Conservation (phyloP, 1,140 invertebrate species). For the Dryas iulia region DNA sequence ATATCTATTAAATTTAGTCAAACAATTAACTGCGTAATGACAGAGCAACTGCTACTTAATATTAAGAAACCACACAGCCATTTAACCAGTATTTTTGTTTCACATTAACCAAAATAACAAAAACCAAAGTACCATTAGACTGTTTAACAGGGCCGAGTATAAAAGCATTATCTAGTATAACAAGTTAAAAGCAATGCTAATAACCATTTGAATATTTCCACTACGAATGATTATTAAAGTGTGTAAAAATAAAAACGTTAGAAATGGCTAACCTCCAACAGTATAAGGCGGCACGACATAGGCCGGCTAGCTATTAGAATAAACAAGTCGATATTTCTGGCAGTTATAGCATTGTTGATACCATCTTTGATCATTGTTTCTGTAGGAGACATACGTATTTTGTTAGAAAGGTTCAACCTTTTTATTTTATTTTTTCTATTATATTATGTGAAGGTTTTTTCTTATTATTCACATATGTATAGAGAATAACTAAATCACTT, state of each 20-base stretch:
- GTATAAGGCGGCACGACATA: constrained; percentile 14
- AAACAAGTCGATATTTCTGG: constrained; percentile 30
- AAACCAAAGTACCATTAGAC: neutral
- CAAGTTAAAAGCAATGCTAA: neutral
- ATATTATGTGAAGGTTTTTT: neutral
- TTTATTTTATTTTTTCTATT: neutral
- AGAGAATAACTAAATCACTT: too few relatives aligned
- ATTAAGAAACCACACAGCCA: neutral
- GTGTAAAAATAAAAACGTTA: constrained; percentile 18
- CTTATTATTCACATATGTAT: too few relatives aligned
- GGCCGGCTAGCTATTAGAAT: constrained; percentile 18
- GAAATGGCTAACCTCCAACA: constrained; percentile 22
- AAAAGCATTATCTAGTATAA: neutral
- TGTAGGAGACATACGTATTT: neutral
- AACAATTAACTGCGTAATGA: too few relatives aligned
- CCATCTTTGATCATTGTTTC: neutral
- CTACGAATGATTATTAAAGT: constrained; percentile 19
- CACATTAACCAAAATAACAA: neutral
- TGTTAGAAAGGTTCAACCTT: neutral
- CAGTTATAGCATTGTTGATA: neutral
- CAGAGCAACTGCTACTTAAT: too few relatives aligned
- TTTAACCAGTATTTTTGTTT: neutral
- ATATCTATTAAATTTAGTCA: too few relatives aligned
- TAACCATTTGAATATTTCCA: constrained; percentile 28
- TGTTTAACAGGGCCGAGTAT: neutral